Conservation (phyloP, 2,888 invertebrate genomes). For the Xylophagus ater region DNA sequence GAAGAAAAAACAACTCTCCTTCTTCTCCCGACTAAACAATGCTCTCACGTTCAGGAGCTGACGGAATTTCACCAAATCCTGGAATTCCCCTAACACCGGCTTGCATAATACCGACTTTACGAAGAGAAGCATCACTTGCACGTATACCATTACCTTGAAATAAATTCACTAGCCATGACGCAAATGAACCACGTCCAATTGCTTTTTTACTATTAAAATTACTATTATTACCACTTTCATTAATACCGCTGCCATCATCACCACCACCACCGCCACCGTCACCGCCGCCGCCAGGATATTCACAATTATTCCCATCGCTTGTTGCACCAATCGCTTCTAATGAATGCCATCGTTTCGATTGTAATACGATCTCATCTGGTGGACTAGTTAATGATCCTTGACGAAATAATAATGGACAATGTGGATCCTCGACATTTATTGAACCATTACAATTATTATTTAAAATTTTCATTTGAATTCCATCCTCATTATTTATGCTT, state of each 20-base stretch:
- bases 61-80: constrained; percentile 32
- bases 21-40: constrained; percentile 31
- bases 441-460: constrained; percentile 40
- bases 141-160: constrained; percentile 62
- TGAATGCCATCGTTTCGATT: constrained; percentile 65
- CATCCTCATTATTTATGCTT: background rate
- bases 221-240: constrained; percentile 14
- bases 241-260: constrained; percentile 23
- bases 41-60: constrained; percentile 36
- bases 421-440: constrained; percentile 32
- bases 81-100: constrained; percentile 29
- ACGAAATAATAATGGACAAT: constrained; percentile 34
- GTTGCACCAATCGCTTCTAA: constrained; percentile 51
- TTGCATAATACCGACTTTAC: constrained; percentile 33
- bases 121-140: constrained; percentile 41
- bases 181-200: constrained; percentile 51
- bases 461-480: constrained; percentile 27
- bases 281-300: constrained; percentile 27
- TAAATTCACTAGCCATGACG: constrained; percentile 61
- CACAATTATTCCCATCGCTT: constrained; percentile 30
- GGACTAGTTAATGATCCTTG: constrained; percentile 37
- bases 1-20: too few relatives aligned
- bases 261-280: constrained; percentile 36
- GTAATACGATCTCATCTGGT: constrained; percentile 38
- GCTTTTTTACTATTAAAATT: constrained; percentile 44